Percentiles rank a stretch among this genome's conserved stretches.
Conservation (phyloP, 2,113 vertebrate species). For the Nothoprocta perdicaria region DNA sequence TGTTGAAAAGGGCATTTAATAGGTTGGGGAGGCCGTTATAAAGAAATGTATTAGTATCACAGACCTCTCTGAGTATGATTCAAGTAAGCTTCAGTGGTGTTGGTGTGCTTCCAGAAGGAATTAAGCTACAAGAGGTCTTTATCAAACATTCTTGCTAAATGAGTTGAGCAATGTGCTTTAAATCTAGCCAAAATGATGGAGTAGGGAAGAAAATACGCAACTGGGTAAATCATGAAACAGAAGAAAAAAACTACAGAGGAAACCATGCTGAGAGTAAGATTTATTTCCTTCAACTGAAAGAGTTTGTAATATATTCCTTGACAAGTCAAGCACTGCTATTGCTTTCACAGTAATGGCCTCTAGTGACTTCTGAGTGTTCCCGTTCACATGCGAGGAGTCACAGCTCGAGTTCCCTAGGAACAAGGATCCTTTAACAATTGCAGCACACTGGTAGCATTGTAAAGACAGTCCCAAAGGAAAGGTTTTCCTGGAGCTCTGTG, state of each 20-base stretch:
- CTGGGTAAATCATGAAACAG: constrained; percentile 14
- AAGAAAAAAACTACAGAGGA: neutral
- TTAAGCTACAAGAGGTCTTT: neutral
- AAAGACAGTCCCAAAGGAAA: neutral
- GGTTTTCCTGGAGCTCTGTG: constrained; percentile 29
- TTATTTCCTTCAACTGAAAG: constrained; percentile 7
- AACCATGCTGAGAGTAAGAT: neutral
- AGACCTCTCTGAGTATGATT: constrained; percentile 2
- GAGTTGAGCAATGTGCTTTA: constrained; percentile 23
- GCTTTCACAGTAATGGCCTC: constrained; percentile 23
- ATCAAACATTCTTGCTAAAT: neutral
- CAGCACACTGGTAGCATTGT: constrained; percentile 42
- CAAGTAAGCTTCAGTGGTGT: neutral
- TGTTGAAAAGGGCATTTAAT: neutral
- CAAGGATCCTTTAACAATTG: constrained; percentile 43
- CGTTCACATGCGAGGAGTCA: constrained; percentile 1
- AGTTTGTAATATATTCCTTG: constrained; percentile 20
- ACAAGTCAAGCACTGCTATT: constrained; percentile 24
- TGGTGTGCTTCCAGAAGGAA: constrained; percentile 24
- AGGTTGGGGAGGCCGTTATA: neutral
- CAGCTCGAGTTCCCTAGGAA: constrained; percentile 39
- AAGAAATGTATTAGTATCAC: neutral
- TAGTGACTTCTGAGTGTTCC: constrained; percentile 10
- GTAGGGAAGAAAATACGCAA: neutral
- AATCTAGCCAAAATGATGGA: constrained; percentile 24